Conservation (phyloP, 92 coral and sea anemone genomes). For the Meandrina meandrites region DNA sequence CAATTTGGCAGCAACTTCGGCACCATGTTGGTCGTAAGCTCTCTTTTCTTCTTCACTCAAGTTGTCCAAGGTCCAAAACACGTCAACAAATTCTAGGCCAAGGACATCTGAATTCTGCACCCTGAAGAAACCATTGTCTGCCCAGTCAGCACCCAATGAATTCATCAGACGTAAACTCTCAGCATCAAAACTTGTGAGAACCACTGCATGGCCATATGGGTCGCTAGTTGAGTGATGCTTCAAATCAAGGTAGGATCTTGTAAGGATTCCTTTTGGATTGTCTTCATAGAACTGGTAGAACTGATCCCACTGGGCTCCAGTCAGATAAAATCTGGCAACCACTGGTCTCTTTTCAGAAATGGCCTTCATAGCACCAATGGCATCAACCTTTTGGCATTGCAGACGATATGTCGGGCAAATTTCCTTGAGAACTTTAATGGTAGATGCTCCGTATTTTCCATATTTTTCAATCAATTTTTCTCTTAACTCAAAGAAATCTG, state of each 20-base stretch:
- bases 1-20: slow-evolving; percentile 25
- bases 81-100: slow-evolving; percentile 57
- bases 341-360: slow-evolving; percentile 59
- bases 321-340: slow-evolving; percentile 51
- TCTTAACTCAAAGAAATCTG: slow-evolving; percentile 58
- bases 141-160: slow-evolving; percentile 63
- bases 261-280: slow-evolving; percentile 47
- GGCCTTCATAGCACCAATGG: slow-evolving; percentile 57
- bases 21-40: slow-evolving; percentile 9
- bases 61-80: slow-evolving; percentile 36
- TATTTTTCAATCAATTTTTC: slow-evolving; percentile 15
- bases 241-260: slow-evolving; percentile 21
- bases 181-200: slow-evolving; percentile 57
- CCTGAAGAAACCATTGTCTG: slow-evolving; percentile 67
- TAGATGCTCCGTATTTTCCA: slow-evolving; percentile 22
- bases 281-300: slow-evolving; percentile 44
- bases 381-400: slow-evolving; percentile 36
- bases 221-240: background rate
- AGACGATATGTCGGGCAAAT: slow-evolving; percentile 59
- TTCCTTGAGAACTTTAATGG: slow-evolving; percentile 35
- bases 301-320: slow-evolving; percentile 46
- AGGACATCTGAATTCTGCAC: slow-evolving; percentile 60
- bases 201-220: slow-evolving; percentile 57
- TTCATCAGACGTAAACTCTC: slow-evolving; percentile 67
- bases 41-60: slow-evolving; percentile 29